A percentile compares a stretch with the other conserved stretches of the same genome.
phyloP scores from a whole-genome alignment of 2,888 invertebrate genomes.

The Athalia cordata region DNA sequence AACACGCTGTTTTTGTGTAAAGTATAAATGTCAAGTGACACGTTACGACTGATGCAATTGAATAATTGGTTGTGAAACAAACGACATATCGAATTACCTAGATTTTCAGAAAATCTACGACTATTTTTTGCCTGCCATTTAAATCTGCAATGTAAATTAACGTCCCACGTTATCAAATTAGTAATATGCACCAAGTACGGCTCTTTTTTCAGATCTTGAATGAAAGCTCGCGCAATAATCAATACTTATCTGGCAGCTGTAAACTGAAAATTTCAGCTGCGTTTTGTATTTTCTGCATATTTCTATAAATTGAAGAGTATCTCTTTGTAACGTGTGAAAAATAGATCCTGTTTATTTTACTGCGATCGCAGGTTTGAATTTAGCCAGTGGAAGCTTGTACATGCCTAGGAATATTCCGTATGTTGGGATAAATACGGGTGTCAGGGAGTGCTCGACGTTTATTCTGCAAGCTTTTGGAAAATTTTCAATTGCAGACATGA shows the following conservation, averaged over 20 bases:
- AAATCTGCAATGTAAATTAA: neutral
- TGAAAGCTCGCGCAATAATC: neutral
- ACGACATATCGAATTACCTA: constrained; percentile 31
- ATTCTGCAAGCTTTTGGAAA: neutral
- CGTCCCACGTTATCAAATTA: constrained; percentile 30
- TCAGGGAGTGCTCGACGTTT: constrained; percentile 34
- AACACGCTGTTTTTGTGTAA: neutral
- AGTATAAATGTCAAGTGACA: constrained; percentile 1
- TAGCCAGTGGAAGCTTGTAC: constrained; percentile 6
- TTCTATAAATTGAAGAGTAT: neutral
- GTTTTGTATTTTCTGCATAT: neutral
- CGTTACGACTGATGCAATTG: constrained; percentile 14
- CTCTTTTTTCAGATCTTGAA: neutral
- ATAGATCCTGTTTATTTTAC: neutral
- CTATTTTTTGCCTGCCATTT: neutral
- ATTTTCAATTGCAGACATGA: constrained; percentile 17
- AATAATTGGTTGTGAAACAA: constrained; percentile 27
- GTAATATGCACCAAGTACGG: neutral
- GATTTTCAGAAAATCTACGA: neutral
- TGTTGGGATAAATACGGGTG: constrained; percentile 35
- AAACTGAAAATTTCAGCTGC: neutral
- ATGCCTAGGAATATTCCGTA: neutral
- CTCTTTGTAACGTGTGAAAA: neutral
- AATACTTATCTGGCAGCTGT: neutral
- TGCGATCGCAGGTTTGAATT: neutral